Percentiles rank a stretch among this genome's conserved stretches.
phyloP scores from a whole-genome alignment of 1,140 invertebrate genomes.

The Pseudomyrmex gracilis region DNA sequence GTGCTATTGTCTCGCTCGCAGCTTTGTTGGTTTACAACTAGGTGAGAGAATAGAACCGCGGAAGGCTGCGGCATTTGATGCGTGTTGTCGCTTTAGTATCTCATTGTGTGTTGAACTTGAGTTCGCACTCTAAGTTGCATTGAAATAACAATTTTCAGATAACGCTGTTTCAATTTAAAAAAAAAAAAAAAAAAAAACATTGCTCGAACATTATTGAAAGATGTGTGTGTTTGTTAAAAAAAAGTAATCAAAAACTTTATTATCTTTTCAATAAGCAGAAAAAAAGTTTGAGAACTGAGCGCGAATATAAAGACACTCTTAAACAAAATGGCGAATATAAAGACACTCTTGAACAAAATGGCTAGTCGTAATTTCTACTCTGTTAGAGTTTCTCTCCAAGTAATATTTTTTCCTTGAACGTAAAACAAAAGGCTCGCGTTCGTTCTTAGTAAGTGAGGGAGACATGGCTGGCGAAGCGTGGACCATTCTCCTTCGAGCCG shows the following conservation, averaged over 20 bases:
- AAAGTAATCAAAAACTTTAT: background rate
- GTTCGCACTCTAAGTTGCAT: background rate
- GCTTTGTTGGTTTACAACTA: slow-evolving; percentile 56
- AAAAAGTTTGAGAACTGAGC: background rate
- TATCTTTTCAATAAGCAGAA: background rate
- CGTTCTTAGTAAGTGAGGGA: slow-evolving; percentile 49
- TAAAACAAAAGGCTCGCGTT: slow-evolving; percentile 38
- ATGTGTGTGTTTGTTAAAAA: background rate
- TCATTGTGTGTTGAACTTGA: too few relatives aligned
- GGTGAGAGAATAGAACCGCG: slow-evolving; percentile 34
- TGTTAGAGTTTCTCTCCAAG: slow-evolving; percentile 23
- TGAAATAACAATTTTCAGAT: background rate
- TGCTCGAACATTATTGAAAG: background rate
- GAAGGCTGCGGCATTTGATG: slow-evolving; percentile 25
- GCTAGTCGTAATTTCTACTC: slow-evolving; percentile 11
- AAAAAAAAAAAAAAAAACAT: background rate
- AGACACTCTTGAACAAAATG: background rate
- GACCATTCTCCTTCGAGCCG: slow-evolving; percentile 34
- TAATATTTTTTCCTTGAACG: slow-evolving; percentile 46
- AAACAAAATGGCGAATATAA: background rate
- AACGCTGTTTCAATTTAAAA: background rate
- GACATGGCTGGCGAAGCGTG: slow-evolving; percentile 46
- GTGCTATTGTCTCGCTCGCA: slow-evolving; percentile 37
- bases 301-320: background rate
- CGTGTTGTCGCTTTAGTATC: slow-evolving; percentile 7